A percentile compares a stretch with the other conserved stretches of the same genome.
Evolutionary conservation across 2,113 vertebrate genomes (phyloP).

Genomic region (Rhinichthys klamathensis): DNA sequence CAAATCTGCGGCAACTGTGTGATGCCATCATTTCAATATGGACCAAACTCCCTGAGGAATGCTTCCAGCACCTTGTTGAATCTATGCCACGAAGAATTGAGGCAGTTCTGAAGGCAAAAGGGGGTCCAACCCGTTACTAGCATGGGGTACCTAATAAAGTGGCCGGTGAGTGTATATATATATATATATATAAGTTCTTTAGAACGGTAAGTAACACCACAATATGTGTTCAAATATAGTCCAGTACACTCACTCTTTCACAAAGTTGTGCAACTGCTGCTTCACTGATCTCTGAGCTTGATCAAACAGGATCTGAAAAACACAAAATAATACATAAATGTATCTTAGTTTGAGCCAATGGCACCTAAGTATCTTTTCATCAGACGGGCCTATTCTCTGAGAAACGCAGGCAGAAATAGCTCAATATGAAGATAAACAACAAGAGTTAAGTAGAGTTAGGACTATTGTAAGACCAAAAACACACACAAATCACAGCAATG

Average conservation of each 20-base stretch:
- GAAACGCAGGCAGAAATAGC: neutral
- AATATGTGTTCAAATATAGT: neutral
- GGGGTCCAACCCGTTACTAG: too few relatives aligned
- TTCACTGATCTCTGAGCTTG: slow-evolving; percentile 95
- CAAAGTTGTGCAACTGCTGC: slow-evolving; percentile 94
- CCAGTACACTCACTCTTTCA: slow-evolving; percentile 90
- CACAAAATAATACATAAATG: neutral
- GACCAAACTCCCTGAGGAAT: too few relatives aligned
- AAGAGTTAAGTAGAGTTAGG: neutral
- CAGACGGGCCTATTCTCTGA: neutral
- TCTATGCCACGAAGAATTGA: too few relatives aligned
- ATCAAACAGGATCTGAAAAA: slow-evolving; percentile 91
- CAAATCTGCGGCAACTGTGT: too few relatives aligned
- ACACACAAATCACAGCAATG: neutral
- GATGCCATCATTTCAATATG: too few relatives aligned
- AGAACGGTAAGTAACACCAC: neutral
- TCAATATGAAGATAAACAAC: neutral
- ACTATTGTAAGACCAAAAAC: neutral
- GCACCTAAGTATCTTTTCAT: neutral
- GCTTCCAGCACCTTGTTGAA: too few relatives aligned
- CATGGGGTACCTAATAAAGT: too few relatives aligned
- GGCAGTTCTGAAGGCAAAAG: too few relatives aligned
- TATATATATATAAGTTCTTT: too few relatives aligned
- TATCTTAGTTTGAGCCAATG: neutral
- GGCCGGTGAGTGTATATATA: too few relatives aligned